phyloP scores from a whole-genome alignment of 2,113 vertebrate genomes.

The Sterna hirundo region DNA sequence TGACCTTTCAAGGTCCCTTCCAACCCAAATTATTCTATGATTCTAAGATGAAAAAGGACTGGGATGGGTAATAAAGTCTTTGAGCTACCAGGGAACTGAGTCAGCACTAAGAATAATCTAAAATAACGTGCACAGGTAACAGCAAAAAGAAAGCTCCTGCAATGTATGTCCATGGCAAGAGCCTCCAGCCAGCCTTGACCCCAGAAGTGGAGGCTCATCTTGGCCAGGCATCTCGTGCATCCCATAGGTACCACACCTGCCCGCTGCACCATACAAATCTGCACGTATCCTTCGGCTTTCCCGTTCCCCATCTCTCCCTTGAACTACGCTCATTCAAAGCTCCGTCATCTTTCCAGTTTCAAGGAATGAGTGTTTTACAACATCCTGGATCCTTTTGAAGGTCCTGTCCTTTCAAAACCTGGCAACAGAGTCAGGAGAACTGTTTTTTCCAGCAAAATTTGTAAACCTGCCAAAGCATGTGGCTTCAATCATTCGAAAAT shows the following conservation, averaged over 20 bases:
- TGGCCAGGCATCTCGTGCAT: fast-evolving
- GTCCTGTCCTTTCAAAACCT: background rate
- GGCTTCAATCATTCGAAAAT: background rate
- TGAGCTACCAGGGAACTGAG: background rate
- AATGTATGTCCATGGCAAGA: background rate
- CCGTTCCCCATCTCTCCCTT: background rate
- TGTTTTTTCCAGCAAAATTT: background rate
- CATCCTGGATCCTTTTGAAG: background rate
- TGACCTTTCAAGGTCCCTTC: background rate
- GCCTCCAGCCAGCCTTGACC: background rate
- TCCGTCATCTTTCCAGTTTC: background rate
- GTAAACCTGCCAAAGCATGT: background rate
- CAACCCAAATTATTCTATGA: too few relatives aligned
- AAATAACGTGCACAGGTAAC: background rate
- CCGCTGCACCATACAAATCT: background rate
- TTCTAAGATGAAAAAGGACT: background rate
- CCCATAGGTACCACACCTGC: too few relatives aligned
- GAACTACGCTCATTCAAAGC: background rate
- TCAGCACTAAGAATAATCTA: background rate
- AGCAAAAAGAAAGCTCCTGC: background rate
- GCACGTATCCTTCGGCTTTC: background rate
- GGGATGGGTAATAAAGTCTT: background rate
- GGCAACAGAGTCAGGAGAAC: background rate
- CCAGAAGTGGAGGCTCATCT: background rate
- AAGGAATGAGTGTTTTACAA: background rate